These are phyloP conservation scores for Aphelocoma coerulescens DNA, from an alignment of 2,113 vertebrate genomes.

Conservation along the genomic window DNA sequence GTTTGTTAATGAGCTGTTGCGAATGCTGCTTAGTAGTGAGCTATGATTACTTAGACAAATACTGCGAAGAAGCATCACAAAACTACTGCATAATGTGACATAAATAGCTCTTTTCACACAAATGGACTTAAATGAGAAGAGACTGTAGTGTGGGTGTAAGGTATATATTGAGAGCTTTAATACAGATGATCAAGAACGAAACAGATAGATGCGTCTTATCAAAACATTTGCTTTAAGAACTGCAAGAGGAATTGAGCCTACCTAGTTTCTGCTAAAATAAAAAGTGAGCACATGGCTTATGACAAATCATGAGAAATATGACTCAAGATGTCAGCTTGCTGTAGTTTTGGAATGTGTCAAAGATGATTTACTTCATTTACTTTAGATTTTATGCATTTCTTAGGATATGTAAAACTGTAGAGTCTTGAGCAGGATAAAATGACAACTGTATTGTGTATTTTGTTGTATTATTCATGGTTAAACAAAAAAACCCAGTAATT, in stretches of 20 bases:
- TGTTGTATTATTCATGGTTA: background rate
- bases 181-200: background rate
- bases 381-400: background rate
- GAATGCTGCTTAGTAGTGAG: background rate
- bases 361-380: background rate
- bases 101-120: background rate
- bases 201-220: background rate
- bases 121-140: background rate
- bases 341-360: background rate
- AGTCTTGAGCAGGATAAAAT: background rate
- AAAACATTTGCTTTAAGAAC: background rate
- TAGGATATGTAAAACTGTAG: background rate
- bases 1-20: background rate
- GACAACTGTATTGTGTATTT: background rate
- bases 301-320: constrained; percentile 10
- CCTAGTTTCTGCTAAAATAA: constrained; percentile 6
- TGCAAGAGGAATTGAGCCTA: background rate
- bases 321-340: constrained; percentile 28
- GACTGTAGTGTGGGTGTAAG: background rate
- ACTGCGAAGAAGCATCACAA: background rate
- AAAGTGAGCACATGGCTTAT: constrained; percentile 13
- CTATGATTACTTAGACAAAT: background rate
- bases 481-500: background rate
- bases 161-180: background rate
- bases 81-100: background rate